These are phyloP conservation scores for Plutella xylostella DNA, from an alignment of 2,888 invertebrate genomes.

Conservation along the genomic window DNA sequence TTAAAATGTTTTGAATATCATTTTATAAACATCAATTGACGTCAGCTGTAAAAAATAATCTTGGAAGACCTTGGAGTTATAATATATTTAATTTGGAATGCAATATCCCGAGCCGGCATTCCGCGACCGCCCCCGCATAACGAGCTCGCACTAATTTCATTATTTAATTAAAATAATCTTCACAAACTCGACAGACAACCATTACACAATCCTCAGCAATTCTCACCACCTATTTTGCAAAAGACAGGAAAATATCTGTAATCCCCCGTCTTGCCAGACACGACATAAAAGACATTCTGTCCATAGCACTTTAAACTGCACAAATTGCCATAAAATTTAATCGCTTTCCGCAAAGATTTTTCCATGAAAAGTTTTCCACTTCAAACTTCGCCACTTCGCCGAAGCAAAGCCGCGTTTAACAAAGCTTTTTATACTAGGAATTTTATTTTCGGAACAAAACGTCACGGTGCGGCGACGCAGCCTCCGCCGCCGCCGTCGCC, in stretches of 20 bases:
- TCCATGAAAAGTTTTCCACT: slow-evolving; percentile 68
- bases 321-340: slow-evolving; percentile 65
- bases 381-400: slow-evolving; percentile 66
- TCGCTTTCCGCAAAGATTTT: slow-evolving; percentile 63
- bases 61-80: no score
- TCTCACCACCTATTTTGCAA: no score
- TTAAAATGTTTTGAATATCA: no score
- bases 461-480: slow-evolving; percentile 56
- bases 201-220: no score
- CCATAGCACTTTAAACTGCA: slow-evolving; percentile 45
- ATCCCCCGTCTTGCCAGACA: no score
- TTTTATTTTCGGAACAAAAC: slow-evolving; percentile 65
- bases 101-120: no score
- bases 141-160: slow-evolving; percentile 47
- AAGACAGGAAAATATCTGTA: no score
- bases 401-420: slow-evolving; percentile 65
- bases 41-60: no score
- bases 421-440: slow-evolving; percentile 67
- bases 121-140: slow-evolving; percentile 43
- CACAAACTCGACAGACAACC: slow-evolving; percentile 34
- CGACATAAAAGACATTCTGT: slow-evolving; percentile 28
- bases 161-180: slow-evolving; percentile 57
- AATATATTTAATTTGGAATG: no score
- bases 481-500: no score
- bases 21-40: no score